A percentile compares a stretch with the other conserved stretches of the same genome.
Conservation (phyloP, 2,888 invertebrate species). For the Norana najaformis region DNA sequence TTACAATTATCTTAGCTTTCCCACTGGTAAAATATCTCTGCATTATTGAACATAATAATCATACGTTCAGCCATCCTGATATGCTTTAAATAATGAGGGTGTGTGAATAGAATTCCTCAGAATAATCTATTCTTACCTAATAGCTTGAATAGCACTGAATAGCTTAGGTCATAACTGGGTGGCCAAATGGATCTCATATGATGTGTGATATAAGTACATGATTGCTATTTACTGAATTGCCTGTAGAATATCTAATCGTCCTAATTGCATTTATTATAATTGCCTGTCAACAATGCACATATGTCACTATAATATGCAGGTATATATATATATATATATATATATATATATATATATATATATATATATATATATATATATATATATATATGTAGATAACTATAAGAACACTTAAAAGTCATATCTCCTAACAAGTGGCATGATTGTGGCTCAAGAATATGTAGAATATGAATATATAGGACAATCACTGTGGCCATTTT, state of each 20-base stretch:
- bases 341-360: neutral
- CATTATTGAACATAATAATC: no score
- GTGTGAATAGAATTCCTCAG: neutral
- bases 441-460: neutral
- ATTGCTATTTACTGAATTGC: constrained; percentile 4
- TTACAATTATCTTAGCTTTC: no score
- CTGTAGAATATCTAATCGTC: neutral
- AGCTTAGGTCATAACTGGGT: neutral
- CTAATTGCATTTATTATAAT: neutral
- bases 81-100: neutral
- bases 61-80: no score
- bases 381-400: constrained; percentile 16
- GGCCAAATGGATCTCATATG: neutral
- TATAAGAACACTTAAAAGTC: no score
- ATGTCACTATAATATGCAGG: neutral
- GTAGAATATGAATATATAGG: neutral
- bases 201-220: constrained; percentile 13
- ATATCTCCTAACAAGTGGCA: neutral
- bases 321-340: neutral
- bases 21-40: no score
- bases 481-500: no score
- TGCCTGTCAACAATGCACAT: neutral
- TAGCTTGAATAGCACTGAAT: neutral
- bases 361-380: constrained; percentile 16
- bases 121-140: neutral